Evolutionary conservation across 64 coral and sea anemone genomes (phyloP), one percentile per base, ranked within the genome.

Genomic region (Actinia tenebrosa): DNA sequence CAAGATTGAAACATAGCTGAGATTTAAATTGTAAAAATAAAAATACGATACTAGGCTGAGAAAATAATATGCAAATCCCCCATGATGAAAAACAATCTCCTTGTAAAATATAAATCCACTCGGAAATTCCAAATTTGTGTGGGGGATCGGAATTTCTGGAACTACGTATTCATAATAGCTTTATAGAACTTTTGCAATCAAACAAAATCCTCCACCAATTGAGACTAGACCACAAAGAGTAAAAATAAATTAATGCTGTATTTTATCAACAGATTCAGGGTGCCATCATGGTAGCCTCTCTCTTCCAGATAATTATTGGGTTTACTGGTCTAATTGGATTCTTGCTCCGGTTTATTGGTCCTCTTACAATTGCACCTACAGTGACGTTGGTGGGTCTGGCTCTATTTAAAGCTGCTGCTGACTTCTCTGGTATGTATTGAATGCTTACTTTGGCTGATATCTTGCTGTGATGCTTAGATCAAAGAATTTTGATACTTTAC

Each of bases 251-350:
- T 75, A 2, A 14, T 75, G 69, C 26, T 75, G 69, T 75, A 42
- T 83, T 58, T 20, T 50, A n/a, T 22, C 54, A 47, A 13, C 56
- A 98, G 95, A 94, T 98, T 63, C 95, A 98, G 69, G 95, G 95
- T 77, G 95, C 95, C 2, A 98, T 98, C 18, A 98, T 98, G 92
- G 87, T 98, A 2, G 86, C 95, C 2, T 91, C 95, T 20, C 59
- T 98, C 47, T 91, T 98, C 26, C 95, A 98, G 89, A 91, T 98
- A 23, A 7, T 91, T 6, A 86, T 98, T 61, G 95, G 95, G 4
- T 94, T 94, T 26, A 94, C 92, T 45, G 95, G 95, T 22, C 69
- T 94, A 3, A 87, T 98, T 3, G 95, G 95, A 10, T 86, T 98
- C 62, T 83, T 98, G 0, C 89, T 98, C 15, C 83, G 86, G 43